phyloP scores from a whole-genome alignment of 2,888 invertebrate species.

The Crioceris asparagi region DNA sequence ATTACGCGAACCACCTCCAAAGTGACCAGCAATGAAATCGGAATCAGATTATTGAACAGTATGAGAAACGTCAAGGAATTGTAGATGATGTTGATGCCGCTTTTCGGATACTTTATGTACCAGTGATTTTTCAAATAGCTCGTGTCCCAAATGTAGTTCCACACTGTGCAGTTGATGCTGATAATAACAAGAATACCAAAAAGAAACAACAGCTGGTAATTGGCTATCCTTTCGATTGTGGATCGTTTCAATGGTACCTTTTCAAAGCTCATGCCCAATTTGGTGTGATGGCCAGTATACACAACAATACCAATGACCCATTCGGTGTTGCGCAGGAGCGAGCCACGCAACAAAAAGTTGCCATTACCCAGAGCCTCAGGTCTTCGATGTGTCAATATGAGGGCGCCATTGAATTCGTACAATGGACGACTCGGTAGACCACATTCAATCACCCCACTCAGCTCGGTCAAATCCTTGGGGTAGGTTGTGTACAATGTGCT shows the following conservation, averaged over 20 bases:
- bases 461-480: not conserved
- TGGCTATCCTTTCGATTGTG: slow-evolving; percentile 83
- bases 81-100: slow-evolving; percentile 42
- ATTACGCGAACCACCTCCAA: slow-evolving; percentile 95
- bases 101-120: slow-evolving; percentile 70
- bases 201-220: slow-evolving; percentile 87
- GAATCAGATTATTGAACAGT: slow-evolving; percentile 97
- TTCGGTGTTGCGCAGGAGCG: slow-evolving; percentile 89
- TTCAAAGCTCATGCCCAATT: slow-evolving; percentile 92
- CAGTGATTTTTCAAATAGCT: slow-evolving; percentile 54
- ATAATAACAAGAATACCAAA: slow-evolving; percentile 83
- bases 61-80: slow-evolving; percentile 97
- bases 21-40: slow-evolving; percentile 97
- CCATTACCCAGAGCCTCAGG: slow-evolving; percentile 73
- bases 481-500: not conserved
- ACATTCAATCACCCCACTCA: not conserved
- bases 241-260: slow-evolving; percentile 82
- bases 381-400: not conserved
- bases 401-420: not conserved
- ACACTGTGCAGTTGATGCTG: slow-evolving; percentile 81
- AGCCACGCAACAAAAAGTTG: slow-evolving; percentile 87
- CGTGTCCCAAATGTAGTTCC: slow-evolving; percentile 77
- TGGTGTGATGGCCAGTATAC: slow-evolving; percentile 97
- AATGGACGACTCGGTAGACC: slow-evolving; percentile 58
- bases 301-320: slow-evolving; percentile 92